Base-by-base conservation (phyloP, 2,797 vertebrate species). In the Spinus pinus region DNA sequence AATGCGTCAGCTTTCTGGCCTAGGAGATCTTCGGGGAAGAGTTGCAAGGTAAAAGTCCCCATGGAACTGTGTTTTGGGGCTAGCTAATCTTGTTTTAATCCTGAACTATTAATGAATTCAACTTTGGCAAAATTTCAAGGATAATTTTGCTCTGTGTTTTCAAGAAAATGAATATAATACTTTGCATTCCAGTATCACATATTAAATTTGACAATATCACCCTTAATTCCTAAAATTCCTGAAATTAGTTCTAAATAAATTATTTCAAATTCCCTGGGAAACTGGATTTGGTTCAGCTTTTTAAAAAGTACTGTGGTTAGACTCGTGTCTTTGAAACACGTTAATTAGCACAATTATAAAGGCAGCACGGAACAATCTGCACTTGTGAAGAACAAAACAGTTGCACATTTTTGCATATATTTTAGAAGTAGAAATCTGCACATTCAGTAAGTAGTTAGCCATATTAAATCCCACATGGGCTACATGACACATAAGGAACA, bases 11-110 rank as follows among this genome's bases (percentile, higher is more conserved):
- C 95, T 98, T 69, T 98, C 98, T 10, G 98, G 98, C 27, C 81
- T 98, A 49, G 98, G 98, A 37, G 98, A 98, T 60, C 98, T 98
- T 57, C 96, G 98, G 22, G 98, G 98, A 62, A 97, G 98, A 93
- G 98, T 98, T 49, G 97, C 98, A 64, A 98, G 98, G 98, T 98
- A 95, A 81, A 94, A 71, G 27, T 66, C 70, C 56, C 31, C 47
- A 60, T 2, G 2, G 66, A 86, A 73, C 44, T 44, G 10, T 42
- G 51, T 81, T 90, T 88, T 46, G 67, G 39, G 66, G 49, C 24
- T 50, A 37, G 33, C 44, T 79, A 72, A 54, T 27, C 41, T 54
- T 87, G 25, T n/a, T 88, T 86, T 78, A 88, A 83, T 80, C 62
- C 66, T 37, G 27, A 93, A 79, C 7, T 49, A 50, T 44, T 39